Base-by-base conservation (phyloP, 1,140 invertebrate species). In the Brachionus rotundiformis region DNA sequence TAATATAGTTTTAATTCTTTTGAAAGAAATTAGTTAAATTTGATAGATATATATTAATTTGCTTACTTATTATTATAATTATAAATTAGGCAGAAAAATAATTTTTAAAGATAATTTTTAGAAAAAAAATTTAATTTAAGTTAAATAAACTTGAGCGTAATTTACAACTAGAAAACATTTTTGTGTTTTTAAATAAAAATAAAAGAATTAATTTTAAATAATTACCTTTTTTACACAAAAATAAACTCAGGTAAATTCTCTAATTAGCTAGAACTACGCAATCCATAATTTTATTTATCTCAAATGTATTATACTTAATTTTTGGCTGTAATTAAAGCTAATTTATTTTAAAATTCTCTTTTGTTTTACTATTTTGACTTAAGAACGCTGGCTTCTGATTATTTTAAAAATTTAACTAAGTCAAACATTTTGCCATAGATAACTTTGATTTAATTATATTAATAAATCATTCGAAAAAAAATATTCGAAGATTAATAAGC, bases 161-260 rank as follows among this genome's bases (percentile, higher is more conserved):
- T 54, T 54, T 54, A 54, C 47, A 54, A 19, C 47, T 25, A 54
- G 23, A 54, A 8, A 23, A 54, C 23, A 54, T 8, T 54, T 23
- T 54, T 54, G 47, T 54, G 16, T 54, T 54, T 54, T 54, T 7
- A 54, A 54, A 54, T 54, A 54, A 54, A 49, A 59, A 23, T 59
- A 59, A 25, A 54, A 54, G 19, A 54, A 54, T 54, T 54, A 54
- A 25, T 19, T 54, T 23, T 6, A 16, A 54, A 54, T 54, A 54
- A 54, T 54, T 54, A 54, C 47, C 47, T 54, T 19, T 54, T 54
- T 54, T 54, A 54, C 47, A 54, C 47, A 54, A 7, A 16, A 54
- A 54, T 25, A 54, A 54, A 23, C 23, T 19, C 47, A 54, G 47
- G 47, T 54, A 19, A 54, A 54, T 54, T 19, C n/a, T 7, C 47